Evolutionary conservation across 2,797 vertebrate genomes (phyloP), one percentile per base, ranked within the genome.

Genomic region (Atherinosoma microstoma): DNA sequence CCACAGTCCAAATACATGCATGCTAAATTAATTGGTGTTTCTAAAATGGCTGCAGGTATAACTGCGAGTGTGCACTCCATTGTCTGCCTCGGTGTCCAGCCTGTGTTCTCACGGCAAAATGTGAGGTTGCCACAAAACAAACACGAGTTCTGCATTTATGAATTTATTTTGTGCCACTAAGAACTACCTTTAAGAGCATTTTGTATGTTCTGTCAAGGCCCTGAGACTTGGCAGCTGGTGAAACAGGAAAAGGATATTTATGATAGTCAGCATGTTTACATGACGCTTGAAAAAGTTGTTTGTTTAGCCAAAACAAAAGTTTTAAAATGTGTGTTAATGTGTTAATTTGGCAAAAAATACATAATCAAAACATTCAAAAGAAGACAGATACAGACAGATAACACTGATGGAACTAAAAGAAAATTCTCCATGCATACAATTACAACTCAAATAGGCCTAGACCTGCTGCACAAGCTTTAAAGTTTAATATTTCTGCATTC

Each of bases 41-140:
- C 51, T 56, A 42, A 63, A 71, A 71, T 56, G 60, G 68, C 51
- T 24, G 13, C 49, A 51, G 24, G 58, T 71, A 11, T 18, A 15
- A 58, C 38, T 27, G 58, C 12, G 15, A 54, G 61, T 22, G 29
- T 45, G 27, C 15, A 11, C 34, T 36, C 54, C 12, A 24, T 53
- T 70, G 67, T 70, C 36, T 54, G 34, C 53, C 53, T 16, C 9
- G 4, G 27, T 15, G 51, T 54, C 24, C 24, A 29, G 12, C 51
- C 51, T 12, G 24, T 49, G 51, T 49, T 49, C n/a, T 49, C 51
- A 54, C 10, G 2, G 24, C 51, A 54, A 15, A 49, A n/a, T 22
- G n/a, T 49, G 47, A 22, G 10, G 20, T n/a, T 2, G 7, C 2
- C 6, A 9, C 8, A 11, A 51, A 53, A 13, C 49, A 3, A 54